phyloP scores from a whole-genome alignment of 2,113 vertebrate species.

The Dasyprocta punctata region DNA sequence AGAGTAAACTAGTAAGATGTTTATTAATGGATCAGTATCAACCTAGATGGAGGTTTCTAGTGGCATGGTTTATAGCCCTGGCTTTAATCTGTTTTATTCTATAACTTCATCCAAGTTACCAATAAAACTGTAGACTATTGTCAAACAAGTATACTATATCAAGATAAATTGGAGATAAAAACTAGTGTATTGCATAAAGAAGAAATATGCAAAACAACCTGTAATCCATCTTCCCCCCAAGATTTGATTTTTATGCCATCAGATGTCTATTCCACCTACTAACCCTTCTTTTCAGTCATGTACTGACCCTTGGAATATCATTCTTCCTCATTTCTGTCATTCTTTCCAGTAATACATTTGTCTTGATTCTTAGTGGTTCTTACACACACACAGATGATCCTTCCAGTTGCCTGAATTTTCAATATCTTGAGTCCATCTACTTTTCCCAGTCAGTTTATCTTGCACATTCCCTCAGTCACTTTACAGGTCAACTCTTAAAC shows the following conservation, averaged over 20 bases:
- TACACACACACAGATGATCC: not conserved
- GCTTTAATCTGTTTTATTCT: conserved; percentile 38
- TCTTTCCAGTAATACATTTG: conserved; percentile 26
- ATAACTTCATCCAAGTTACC: conserved; percentile 13
- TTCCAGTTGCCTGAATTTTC: conserved; percentile 37
- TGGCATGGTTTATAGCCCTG: not conserved
- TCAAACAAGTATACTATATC: not conserved
- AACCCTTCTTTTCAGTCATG: conserved; percentile 13
- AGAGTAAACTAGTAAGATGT: conserved; percentile 3
- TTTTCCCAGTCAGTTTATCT: conserved; percentile 1
- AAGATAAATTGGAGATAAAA: conserved; percentile 50
- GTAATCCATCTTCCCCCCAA: not conserved
- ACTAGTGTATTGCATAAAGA: not conserved
- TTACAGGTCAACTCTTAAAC: not conserved
- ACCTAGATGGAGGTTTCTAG: not conserved
- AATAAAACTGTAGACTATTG: conserved; percentile 38
- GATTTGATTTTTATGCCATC: conserved; percentile 54
- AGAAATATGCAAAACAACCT: conserved; percentile 56
- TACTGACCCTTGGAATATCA: conserved; percentile 56
- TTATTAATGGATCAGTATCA: conserved; percentile 10
- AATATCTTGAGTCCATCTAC: not conserved
- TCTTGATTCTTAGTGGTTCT: conserved; percentile 36
- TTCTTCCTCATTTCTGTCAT: conserved; percentile 55
- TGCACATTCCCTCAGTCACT: not conserved
- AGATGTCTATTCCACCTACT: conserved; percentile 39